A percentile compares a stretch with the other conserved stretches of the same genome.
Conservation (phyloP, 2,113 vertebrate genomes). For the Pseudopipra pipra region DNA sequence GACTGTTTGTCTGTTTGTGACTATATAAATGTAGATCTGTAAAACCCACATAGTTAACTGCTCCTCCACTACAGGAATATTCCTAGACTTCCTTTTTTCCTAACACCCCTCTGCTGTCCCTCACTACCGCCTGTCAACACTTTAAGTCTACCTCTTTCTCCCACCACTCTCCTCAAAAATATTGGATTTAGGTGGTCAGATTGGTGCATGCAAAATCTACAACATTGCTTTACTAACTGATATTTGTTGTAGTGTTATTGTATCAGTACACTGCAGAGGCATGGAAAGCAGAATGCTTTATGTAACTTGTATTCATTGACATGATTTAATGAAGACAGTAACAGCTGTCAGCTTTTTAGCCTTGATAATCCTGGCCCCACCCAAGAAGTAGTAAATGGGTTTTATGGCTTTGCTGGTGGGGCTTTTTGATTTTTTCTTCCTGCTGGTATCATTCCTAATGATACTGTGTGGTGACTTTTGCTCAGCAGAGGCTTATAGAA, state of each 20-base stretch:
- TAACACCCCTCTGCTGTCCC: not conserved
- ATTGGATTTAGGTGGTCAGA: not conserved
- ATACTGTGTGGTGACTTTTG: not conserved
- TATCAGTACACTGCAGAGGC: not conserved
- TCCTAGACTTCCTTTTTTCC: not conserved
- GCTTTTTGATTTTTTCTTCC: not conserved
- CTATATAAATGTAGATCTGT: not conserved
- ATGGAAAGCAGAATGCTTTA: not conserved
- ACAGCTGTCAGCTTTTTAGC: not conserved
- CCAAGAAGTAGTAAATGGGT: not conserved
- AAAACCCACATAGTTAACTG: not conserved
- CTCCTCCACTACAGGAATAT: not conserved
- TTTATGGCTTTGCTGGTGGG: not conserved
- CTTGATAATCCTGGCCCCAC: not conserved
- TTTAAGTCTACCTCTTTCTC: not conserved
- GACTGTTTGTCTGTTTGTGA: not conserved
- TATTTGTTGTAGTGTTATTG: not conserved
- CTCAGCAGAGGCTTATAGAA: not conserved
- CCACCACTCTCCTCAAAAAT: not conserved
- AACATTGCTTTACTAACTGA: not conserved
- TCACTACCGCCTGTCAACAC: not conserved
- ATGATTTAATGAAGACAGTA: not conserved
- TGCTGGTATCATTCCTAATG: not conserved
- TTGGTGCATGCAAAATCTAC: fast-evolving
- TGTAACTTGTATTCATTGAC: not conserved